phyloP scores from a whole-genome alignment of 2,113 vertebrate genomes.

The Apaloderma vittatum region DNA sequence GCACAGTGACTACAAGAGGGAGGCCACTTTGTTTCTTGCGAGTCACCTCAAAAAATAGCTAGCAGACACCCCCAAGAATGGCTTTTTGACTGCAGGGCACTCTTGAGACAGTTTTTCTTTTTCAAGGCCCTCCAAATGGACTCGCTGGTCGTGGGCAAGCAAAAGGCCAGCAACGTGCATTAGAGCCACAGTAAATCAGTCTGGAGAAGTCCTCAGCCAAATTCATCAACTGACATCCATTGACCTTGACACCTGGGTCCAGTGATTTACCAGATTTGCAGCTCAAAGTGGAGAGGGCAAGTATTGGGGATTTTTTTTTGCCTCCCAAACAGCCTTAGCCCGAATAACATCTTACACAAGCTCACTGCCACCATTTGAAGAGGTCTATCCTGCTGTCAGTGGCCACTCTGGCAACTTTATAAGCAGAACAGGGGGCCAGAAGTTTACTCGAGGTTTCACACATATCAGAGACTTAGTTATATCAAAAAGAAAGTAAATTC shows the following conservation, averaged over 20 bases:
- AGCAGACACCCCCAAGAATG: background rate
- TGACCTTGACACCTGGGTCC: rapidly evolving
- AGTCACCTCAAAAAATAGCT: background rate
- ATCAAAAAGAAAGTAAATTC: background rate
- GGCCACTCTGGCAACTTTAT: background rate
- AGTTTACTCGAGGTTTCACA: background rate
- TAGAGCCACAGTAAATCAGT: background rate
- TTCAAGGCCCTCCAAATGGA: background rate
- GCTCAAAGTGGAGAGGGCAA: background rate
- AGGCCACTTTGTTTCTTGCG: background rate
- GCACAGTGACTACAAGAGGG: background rate
- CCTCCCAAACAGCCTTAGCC: background rate
- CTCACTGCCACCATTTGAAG: background rate
- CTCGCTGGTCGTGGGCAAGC: background rate
- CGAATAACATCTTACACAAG: background rate
- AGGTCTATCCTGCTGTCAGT: background rate
- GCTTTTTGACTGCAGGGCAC: background rate
- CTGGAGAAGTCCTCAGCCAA: background rate
- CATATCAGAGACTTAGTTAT: background rate
- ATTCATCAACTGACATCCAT: background rate
- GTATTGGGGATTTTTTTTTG: background rate
- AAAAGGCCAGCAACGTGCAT: background rate
- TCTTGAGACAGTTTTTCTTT: background rate
- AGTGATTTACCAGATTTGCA: background rate
- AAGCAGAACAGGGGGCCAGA: background rate